Base-by-base conservation (phyloP, 2,797 vertebrate species). In the Argya squamiceps region DNA sequence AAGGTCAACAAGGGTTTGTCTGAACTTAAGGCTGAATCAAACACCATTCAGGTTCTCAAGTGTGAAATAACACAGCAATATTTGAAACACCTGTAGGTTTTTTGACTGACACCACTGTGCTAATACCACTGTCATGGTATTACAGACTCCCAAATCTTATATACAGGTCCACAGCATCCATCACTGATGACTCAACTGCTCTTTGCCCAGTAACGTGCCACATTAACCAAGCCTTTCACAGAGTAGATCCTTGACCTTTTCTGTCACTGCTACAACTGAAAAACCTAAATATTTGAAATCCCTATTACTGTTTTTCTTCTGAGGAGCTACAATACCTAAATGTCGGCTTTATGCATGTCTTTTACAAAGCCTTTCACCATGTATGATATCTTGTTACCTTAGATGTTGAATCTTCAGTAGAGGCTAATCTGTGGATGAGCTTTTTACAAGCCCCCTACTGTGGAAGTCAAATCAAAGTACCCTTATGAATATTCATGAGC, bases 401-500 rank as follows among this genome's bases (percentile, higher is more conserved):
- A 96, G 92, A 97, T 96, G 75, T 93, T 93, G 81, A 74, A 80
- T 92, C 89, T 97, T 96, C 88, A 97, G 97, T 95, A 73, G 92
- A 95, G 90, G 90, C 82, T 96, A 95, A 96, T 97, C 94, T 96
- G 96, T 81, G 91, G 90, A 97, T 94, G 92, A 97, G 96, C 18
- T 94, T 96, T 96, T 97, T 95, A 97, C 97, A 97, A 95, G 70
- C 80, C 93, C 95, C 97, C 97, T 92, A 94, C 94, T 84, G 96
- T 47, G 95, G 97, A 97, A 96, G 96, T 97, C 96, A 86, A 97
- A 97, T 97, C 97, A 98, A 98, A 98, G 93, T 88, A 89, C 56
- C 79, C 93, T 97, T 95, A 97, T 98, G 97, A 98, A 98, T 98
- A 98, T 98, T 95, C 96, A 98, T 97, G 95, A 97, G 43, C 37